Percentiles rank a stretch among this genome's conserved stretches.
Conservation (phyloP, 1,140 invertebrate species). For the Scaptomyza hsui region DNA sequence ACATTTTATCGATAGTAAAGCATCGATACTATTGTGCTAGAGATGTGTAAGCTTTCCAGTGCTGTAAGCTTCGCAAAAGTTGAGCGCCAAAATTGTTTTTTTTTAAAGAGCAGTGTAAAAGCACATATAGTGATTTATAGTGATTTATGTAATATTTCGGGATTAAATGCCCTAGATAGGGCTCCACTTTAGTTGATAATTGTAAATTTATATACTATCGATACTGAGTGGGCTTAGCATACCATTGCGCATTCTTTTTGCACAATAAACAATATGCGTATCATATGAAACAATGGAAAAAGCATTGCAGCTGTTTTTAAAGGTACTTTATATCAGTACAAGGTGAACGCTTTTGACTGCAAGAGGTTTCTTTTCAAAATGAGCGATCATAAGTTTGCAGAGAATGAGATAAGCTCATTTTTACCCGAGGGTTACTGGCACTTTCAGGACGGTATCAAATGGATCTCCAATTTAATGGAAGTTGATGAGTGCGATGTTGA, state of each 20-base stretch:
- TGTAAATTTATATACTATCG: not conserved
- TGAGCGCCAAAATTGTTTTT: conserved; percentile 11
- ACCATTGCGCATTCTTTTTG: conserved; percentile 4
- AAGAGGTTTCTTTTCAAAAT: conserved; percentile 15
- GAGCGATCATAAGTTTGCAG: conserved; percentile 30
- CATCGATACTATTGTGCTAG: conserved; percentile 31
- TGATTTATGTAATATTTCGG: not conserved
- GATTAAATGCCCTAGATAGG: not conserved
- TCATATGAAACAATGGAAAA: conserved; percentile 10
- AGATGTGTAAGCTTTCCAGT: not conserved
- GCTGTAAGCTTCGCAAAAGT: not conserved
- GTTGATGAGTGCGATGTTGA: conserved; percentile 44
- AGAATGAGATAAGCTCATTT: conserved; percentile 6
- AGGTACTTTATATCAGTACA: conserved; percentile 12
- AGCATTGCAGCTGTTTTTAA: not conserved
- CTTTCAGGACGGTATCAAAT: conserved; percentile 57
- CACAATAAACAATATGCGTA: conserved; percentile 11
- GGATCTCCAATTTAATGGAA: conserved; percentile 47
- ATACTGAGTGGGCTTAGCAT: not conserved
- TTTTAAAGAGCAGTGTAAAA: not conserved
- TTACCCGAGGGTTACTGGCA: conserved; percentile 41
- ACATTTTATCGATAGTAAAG: conserved; percentile 18
- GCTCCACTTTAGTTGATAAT: not conserved
- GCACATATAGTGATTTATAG: not conserved
- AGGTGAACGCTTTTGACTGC: conserved; percentile 3